Conservation (phyloP, 2,888 invertebrate species). For the Pyrochroa serraticornis region DNA sequence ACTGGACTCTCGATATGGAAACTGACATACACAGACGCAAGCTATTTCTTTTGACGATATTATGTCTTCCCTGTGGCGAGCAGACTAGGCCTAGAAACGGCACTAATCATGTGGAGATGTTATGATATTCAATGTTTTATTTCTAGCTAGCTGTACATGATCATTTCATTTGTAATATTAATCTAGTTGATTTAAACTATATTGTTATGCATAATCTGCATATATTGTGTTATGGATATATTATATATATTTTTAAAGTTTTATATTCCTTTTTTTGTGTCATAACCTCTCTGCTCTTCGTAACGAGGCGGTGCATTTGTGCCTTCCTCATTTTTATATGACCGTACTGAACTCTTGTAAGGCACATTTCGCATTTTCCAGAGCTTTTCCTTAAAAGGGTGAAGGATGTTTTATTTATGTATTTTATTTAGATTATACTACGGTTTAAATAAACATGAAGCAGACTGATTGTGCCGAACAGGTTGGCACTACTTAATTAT, state of each 20-base stretch:
- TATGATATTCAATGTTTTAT: conserved; percentile 49
- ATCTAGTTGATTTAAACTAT: conserved; percentile 31
- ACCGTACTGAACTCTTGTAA: conserved; percentile 50
- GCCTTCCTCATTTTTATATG: conserved; percentile 56
- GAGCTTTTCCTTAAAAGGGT: conserved; percentile 38
- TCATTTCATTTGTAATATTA: conserved; percentile 39
- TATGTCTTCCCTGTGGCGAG: conserved; percentile 52
- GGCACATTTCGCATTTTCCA: conserved; percentile 33
- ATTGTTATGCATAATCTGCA: conserved; percentile 12
- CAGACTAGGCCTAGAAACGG: conserved; percentile 53
- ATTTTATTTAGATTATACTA: conserved; percentile 35
- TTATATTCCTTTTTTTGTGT: conserved; percentile 46
- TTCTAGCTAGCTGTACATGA: conserved; percentile 37
- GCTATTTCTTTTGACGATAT: conserved; percentile 47
- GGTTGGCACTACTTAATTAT: conserved; percentile 42
- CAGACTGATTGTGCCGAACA: conserved; percentile 45
- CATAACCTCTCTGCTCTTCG: conserved; percentile 56
- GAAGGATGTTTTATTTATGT: conserved; percentile 34
- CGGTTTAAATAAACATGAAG: conserved; percentile 27
- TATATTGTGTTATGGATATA: conserved; percentile 31
- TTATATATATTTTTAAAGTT: conserved; percentile 41
- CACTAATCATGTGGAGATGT: conserved; percentile 56
- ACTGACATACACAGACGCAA: conserved; percentile 40
- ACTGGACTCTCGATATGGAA: conserved; percentile 57
- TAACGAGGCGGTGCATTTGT: conserved; percentile 54